phyloP scores from a whole-genome alignment of 2,113 vertebrate species.

The Ardeotis arabs region DNA sequence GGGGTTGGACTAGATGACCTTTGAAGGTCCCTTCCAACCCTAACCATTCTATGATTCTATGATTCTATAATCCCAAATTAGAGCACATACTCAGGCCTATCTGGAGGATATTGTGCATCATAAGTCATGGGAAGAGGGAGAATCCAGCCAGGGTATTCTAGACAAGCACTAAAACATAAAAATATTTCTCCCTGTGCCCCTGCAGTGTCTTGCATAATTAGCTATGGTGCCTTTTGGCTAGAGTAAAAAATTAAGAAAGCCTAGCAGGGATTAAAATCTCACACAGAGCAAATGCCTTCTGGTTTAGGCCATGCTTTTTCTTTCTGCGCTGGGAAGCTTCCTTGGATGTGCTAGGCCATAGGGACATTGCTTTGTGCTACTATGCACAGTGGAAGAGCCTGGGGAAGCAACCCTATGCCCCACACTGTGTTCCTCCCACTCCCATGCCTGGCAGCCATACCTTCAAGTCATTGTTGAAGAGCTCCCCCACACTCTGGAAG shows the following conservation, averaged over 20 bases:
- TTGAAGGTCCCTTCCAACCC: too few relatives aligned
- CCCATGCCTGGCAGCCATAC: constrained; percentile 35
- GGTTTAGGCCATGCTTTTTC: not conserved
- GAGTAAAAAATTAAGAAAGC: not conserved
- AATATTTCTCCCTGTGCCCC: not conserved
- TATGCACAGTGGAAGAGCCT: not conserved
- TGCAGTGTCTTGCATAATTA: not conserved
- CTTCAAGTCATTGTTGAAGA: constrained; percentile 83
- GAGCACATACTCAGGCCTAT: not conserved
- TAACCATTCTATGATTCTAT: too few relatives aligned
- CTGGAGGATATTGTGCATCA: not conserved
- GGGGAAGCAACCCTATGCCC: not conserved
- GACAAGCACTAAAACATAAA: not conserved
- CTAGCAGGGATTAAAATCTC: not conserved
- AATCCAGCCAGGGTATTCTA: not conserved
- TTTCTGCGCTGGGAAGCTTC: not conserved
- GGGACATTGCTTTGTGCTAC: not conserved
- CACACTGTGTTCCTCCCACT: not conserved
- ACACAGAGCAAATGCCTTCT: not conserved
- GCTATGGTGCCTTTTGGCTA: not conserved
- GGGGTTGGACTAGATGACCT: too few relatives aligned
- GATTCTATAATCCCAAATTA: not conserved
- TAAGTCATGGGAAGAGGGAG: not conserved
- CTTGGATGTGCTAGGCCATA: not conserved
- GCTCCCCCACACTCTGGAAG: constrained; percentile 74